These are phyloP conservation scores for Pimpla rufipes DNA, from an alignment of 2,888 invertebrate genomes.

Conservation along the genomic window DNA sequence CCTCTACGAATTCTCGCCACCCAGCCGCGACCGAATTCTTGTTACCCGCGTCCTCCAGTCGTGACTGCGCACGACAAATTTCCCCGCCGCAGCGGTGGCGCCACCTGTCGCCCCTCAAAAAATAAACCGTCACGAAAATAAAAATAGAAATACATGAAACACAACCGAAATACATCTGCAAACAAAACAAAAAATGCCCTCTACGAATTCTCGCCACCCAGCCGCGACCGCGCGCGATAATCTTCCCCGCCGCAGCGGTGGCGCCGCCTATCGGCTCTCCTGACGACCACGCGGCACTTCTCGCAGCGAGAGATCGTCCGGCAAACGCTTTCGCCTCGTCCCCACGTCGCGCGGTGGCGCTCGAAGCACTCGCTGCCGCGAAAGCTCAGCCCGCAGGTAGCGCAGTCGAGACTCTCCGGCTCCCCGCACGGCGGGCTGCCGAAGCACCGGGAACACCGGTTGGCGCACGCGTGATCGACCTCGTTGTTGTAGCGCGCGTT, in stretches of 20 bases:
- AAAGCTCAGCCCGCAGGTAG: not conserved
- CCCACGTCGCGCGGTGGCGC: not conserved
- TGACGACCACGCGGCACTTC: not conserved
- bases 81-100: too few relatives aligned
- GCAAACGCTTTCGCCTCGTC: not conserved
- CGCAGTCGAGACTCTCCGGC: not conserved
- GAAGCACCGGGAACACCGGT: not conserved
- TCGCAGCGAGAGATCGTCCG: not conserved
- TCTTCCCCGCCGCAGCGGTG: not conserved
- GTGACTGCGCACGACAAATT: too few relatives aligned
- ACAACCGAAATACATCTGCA: too few relatives aligned
- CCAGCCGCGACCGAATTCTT: too few relatives aligned
- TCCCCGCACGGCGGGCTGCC: not conserved
- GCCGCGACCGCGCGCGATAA: not conserved
- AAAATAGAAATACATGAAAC: too few relatives aligned
- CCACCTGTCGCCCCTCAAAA: too few relatives aligned
- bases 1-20: too few relatives aligned
- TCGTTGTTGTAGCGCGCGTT: not conserved
- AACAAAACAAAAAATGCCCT: too few relatives aligned
- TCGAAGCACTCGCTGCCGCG: not conserved
- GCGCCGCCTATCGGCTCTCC: not conserved
- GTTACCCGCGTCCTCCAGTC: too few relatives aligned
- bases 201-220: too few relatives aligned
- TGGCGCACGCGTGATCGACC: not conserved
- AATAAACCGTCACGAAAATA: too few relatives aligned